Evolutionary conservation across 2,797 vertebrate genomes (phyloP).

Genomic region (Arctocebus calabarensis): DNA sequence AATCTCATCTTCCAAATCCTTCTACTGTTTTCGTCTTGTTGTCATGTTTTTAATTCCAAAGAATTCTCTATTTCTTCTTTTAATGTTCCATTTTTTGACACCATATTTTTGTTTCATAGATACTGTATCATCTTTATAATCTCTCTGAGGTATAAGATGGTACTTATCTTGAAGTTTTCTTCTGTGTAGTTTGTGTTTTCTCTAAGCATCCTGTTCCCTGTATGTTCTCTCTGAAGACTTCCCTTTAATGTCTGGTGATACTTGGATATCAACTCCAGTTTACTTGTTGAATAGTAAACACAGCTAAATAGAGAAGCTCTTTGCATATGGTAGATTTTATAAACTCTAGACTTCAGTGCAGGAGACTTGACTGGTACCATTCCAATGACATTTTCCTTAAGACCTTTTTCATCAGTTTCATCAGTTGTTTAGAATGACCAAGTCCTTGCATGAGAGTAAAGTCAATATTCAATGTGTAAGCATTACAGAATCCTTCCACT

Average conservation of each 20-base stretch:
- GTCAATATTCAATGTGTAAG: not conserved
- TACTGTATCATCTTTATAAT: not conserved
- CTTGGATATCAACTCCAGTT: not conserved
- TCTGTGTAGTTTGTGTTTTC: not conserved
- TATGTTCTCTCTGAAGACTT: not conserved
- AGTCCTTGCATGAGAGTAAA: not conserved
- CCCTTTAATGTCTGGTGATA: not conserved
- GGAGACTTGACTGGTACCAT: not conserved
- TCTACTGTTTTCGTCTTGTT: not conserved
- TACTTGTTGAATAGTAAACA: not conserved
- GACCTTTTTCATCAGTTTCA: not conserved
- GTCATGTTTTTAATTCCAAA: not conserved
- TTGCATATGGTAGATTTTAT: not conserved
- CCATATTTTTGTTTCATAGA: not conserved
- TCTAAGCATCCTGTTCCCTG: not conserved
- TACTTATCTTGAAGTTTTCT: not conserved
- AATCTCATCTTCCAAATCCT: not conserved
- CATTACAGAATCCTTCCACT: not conserved
- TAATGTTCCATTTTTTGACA: not conserved
- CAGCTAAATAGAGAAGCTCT: not conserved
- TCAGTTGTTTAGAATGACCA: not conserved
- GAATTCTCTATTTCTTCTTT: not conserved
- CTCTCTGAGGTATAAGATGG: not conserved
- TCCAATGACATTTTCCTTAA: not conserved
- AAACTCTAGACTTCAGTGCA: not conserved